Evolutionary conservation across 2,113 vertebrate genomes (phyloP), one percentile per base, ranked within the genome.

Genomic region (Nannobrachium achirus): DNA sequence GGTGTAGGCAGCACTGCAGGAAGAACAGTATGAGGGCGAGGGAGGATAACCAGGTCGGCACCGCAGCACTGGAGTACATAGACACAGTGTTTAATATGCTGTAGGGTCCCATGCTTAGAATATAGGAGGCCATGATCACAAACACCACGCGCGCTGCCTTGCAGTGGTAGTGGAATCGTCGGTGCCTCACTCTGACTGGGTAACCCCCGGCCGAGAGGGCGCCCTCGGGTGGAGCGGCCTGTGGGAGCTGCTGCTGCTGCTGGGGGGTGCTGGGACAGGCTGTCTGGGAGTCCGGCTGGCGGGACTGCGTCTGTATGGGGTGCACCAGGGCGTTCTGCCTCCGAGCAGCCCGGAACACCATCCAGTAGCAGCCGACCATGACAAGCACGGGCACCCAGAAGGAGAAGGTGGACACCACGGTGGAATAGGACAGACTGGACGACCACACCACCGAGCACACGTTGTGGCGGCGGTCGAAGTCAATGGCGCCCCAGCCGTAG

Each of bases 71-170:
- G 55, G 88, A 88, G 63, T 75, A 76, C 48, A 93, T 91, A 38
- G 94, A 92, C 51, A 95, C 86, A 0, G 86, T 93, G 63, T 92
- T 94, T 6, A 96, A 83, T 14, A 95, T 83, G 72, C 92, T 94
- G 86, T 95, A 96, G 15, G 95, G 95, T 0, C 94, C 94, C 92
- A 95, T 94, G 61, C 94, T 95, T 20, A 96, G 78, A 66, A 95
- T 89, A 0, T 96, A 95, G 15, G 95, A 95, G 52, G 94, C 93
- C 89, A 96, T 93, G 73, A 95, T 95, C 67, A 95, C 86, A 6
- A 96, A 96, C 66, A 96, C 95, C 41, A 95, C 95, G 56, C 92
- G 91, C 2, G 94, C 93, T 1, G 94, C 95, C 82, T 96, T 96
- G 92, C 94, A 96, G 82, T 94, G 91, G 79, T 95, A 95, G 58